Conservation (phyloP, 2,888 invertebrate genomes). For the Dasypolia templi region DNA sequence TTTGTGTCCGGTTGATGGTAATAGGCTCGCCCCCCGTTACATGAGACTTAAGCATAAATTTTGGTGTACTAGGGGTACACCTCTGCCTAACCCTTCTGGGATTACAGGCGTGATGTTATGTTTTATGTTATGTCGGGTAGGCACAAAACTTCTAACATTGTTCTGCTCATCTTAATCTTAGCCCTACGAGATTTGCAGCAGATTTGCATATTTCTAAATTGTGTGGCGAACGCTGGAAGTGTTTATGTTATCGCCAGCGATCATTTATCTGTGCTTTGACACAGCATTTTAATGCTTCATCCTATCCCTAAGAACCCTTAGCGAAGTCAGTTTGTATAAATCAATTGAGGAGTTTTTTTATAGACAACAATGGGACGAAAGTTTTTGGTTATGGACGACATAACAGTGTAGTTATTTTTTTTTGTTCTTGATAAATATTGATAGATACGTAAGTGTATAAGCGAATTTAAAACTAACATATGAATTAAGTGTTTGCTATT, state of each 20-base stretch:
- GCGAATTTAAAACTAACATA: no score
- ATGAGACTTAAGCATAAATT: no score
- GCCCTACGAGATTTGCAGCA: slow-evolving; percentile 70
- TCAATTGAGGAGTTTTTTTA: slow-evolving; percentile 19
- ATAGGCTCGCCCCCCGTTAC: no score
- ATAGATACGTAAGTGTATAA: no score
- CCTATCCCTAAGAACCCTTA: slow-evolving; percentile 24
- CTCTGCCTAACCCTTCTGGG: no score
- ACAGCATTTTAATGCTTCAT: slow-evolving; percentile 43
- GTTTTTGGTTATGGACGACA: not conserved
- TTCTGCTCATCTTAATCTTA: slow-evolving; percentile 39
- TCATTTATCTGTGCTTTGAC: slow-evolving; percentile 60
- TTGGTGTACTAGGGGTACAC: no score
- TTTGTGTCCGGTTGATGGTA: no score
- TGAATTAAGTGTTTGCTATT: no score
- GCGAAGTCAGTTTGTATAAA: not conserved
- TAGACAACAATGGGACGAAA: no score
- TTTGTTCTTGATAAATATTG: not conserved
- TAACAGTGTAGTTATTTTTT: not conserved
- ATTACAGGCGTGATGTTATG: no score
- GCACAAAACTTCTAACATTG: not conserved
- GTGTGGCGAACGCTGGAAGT: slow-evolving; percentile 64
- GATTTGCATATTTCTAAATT: slow-evolving; percentile 82
- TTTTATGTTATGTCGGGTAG: no score
- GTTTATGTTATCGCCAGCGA: slow-evolving; percentile 68